Evolutionary conservation across 2,888 invertebrate species (phyloP), one percentile per base, ranked within the genome.

Genomic region (Leptopilina myrica): DNA sequence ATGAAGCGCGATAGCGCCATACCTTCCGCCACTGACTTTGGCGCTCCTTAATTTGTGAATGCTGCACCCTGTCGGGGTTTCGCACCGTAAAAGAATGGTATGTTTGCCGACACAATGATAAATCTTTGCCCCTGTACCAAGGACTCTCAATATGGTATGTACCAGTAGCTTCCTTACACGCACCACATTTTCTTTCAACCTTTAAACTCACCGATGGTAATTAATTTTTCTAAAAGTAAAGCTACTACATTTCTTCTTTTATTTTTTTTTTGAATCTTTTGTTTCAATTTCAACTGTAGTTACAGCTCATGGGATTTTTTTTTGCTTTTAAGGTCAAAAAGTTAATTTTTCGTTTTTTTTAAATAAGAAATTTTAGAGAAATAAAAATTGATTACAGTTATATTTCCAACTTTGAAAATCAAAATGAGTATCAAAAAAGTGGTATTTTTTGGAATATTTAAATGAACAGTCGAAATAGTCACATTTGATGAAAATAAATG

Each of bases 11-110:
- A 89, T 90, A 89, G 89, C 86, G 86, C 86, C 84, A 86, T 86
- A 87, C 86, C 87, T 86, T 85, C 85, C 84, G 84, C 85, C 87
- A 85, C 85, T 86, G 88, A 89, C 89, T 90, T 90, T 88, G 88
- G 89, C 87, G 87, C 89, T 90, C 89, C 90, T 91, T 90, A 90
- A 89, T 90, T 90, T 90, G 90, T 88, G 90, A 90, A 90, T 86
- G 86, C 87, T 87, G 84, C 86, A 85, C 86, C 83, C 84, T 87
- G 87, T 87, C 87, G 87, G 85, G 81, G 81, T 80, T 81, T 87
- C 83, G 86, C 85, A 84, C 88, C 87, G 89, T 86, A 85, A 89
- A 90, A 90, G 89, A 88, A 87, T 89, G 89, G 88, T 89, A 90
- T 90, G 89, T 88, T 88, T 88, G 84, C 86, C 88, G 89, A 90